Conservation (phyloP, 2,113 vertebrate genomes). For the Triplophysa dalaica region DNA sequence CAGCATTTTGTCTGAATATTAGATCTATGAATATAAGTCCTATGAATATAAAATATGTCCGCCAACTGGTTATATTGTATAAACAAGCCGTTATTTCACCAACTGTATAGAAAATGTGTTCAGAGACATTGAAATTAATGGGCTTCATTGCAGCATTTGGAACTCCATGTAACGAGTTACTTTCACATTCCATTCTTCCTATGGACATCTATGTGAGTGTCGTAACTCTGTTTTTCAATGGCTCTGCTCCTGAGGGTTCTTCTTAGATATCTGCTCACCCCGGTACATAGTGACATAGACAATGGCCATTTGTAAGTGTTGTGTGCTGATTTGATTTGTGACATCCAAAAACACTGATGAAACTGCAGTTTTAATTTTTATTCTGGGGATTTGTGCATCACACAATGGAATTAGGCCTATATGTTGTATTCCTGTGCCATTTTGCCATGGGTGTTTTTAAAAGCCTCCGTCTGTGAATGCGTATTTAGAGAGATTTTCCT, state of each 20-base stretch:
- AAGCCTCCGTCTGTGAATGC: background rate
- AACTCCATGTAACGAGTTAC: no score
- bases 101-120: no score
- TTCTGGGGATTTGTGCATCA: background rate
- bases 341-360: background rate
- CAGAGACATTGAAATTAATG: no score
- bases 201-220: no score
- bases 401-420: background rate
- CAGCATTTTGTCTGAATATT: no score
- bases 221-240: no score
- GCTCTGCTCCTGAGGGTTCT: background rate
- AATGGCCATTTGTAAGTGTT: background rate
- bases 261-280: constrained; percentile 10
- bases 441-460: background rate
- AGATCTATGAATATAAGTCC: no score
- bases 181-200: no score
- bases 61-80: no score
- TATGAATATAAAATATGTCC: no score
- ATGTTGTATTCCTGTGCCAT: background rate
- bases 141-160: no score
- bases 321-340: background rate
- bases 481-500: background rate
- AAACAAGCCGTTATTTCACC: no score
- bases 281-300: background rate
- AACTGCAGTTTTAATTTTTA: background rate